Evolutionary conservation across 1,140 invertebrate genomes (phyloP), one percentile per base, ranked within the genome.

Genomic region (Popillia japonica): DNA sequence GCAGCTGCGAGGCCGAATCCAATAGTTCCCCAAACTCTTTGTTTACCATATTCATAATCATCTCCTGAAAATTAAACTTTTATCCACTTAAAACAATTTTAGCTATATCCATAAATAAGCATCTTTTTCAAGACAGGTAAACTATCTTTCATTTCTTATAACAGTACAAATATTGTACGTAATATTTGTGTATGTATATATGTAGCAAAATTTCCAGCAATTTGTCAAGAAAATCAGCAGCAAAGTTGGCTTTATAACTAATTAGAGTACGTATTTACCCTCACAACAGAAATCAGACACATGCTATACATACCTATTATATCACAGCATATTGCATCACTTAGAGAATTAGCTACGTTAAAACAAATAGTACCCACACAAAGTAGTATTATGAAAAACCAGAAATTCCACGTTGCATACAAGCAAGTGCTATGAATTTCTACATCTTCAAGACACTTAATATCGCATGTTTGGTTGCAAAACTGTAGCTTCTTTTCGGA

Each of bases 311-410:
- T 88, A 92, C 94, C 94, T 59, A 95, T 89, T 55, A 95, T 87
- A 87, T 95, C 94, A 83, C 95, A 95, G 86, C 94, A 95, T 75
- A 95, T 92, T 23, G 94, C 93, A 87, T 95, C 94, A 42, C 92
- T 93, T 34, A 94, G 92, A 75, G 91, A 93, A 82, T 94, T 95
- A 20, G 90, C 89, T 0, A 95, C 92, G 84, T 95, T 95, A 82
- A 92, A 95, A 17, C 92, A 91, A 79, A 95, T 92, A 0, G 90
- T 92, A 40, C 93, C 93, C 0, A 94, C 77, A 40, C 91, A 92
- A 87, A 94, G 91, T 6, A 94, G 83, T 3, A 92, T 79, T 0
- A 94, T 90, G 81, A 94, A 95, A 11, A 89, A 86, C 94, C 93
- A 94, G 83, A 95, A 95, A 14, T 89, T 89, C 0, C 83, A 61